These are phyloP conservation scores for Lepilemur septentrionalis DNA, from an alignment of 2,797 vertebrate species.

Conservation along the genomic window DNA sequence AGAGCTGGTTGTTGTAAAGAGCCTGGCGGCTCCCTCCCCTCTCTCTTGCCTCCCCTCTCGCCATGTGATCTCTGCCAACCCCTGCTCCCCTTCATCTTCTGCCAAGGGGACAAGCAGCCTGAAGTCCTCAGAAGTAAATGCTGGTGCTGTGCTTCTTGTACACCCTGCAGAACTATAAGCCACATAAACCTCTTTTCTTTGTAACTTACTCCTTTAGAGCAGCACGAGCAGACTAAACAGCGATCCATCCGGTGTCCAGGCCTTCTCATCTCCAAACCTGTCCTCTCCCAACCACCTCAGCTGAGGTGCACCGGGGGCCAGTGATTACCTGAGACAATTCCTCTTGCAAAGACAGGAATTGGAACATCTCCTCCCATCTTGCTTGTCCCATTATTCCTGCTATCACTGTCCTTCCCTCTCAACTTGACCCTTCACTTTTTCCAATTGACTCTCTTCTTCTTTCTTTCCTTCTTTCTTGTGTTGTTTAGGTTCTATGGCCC, in stretches of 20 bases:
- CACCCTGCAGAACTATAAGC: background rate
- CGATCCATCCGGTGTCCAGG: background rate
- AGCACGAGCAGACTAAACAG: background rate
- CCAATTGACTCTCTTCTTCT: background rate
- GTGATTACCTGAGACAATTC: background rate
- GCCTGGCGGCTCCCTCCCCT: background rate
- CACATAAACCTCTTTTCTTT: background rate
- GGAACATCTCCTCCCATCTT: background rate
- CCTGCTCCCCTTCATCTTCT: background rate
- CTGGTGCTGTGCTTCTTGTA: too few species aligned
- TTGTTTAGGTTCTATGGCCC: background rate
- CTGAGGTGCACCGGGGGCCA: background rate
- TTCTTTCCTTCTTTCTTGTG: background rate
- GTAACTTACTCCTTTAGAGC: background rate
- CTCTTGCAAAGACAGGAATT: background rate
- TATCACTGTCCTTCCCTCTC: background rate
- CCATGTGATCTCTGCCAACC: background rate
- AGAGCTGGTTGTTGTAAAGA: background rate
- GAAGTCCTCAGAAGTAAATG: background rate
- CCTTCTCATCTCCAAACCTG: background rate
- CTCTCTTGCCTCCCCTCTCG: too few species aligned
- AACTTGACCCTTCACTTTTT: accelerated
- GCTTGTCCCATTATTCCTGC: background rate
- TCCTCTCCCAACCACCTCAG: background rate
- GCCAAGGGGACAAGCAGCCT: background rate